phyloP scores from a whole-genome alignment of 2,888 invertebrate species.

The Tachina grossa region DNA sequence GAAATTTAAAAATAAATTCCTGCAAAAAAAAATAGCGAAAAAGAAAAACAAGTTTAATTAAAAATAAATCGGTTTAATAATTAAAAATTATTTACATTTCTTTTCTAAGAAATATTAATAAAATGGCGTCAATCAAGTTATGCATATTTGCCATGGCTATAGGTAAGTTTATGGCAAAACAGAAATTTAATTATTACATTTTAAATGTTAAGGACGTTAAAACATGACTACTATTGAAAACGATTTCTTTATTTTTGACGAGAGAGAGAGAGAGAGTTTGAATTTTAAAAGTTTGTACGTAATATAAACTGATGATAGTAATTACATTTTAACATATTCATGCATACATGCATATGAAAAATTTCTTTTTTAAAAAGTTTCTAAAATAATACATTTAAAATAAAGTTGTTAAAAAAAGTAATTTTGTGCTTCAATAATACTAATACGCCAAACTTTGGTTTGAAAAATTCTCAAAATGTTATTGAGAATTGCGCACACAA shows the following conservation, averaged over 20 bases:
- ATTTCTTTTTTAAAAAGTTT: no score
- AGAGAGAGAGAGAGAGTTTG: neutral
- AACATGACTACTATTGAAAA: neutral
- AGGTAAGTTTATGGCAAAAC: conserved; percentile 75
- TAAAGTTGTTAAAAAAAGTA: no score
- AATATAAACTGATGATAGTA: no score
- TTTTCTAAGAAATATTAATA: conserved; percentile 37
- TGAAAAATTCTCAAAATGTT: no score
- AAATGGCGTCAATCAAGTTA: conserved; percentile 78
- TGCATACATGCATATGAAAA: no score
- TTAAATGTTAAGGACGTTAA: conserved; percentile 30
- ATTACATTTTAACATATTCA: no score
- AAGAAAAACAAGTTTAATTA: conserved; percentile 23
- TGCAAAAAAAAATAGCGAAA: conserved; percentile 9
- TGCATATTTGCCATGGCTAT: conserved; percentile 78
- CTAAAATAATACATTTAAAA: no score
- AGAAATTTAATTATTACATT: neutral
- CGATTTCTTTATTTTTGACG: neutral
- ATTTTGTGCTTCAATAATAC: no score
- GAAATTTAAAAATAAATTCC: conserved; percentile 26
- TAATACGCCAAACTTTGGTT: no score
- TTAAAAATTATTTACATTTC: conserved; percentile 14
- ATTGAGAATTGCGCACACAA: no score
- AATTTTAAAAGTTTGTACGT: no score
- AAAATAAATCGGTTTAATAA: neutral